Conservation (phyloP, 92 coral and sea anemone species). For the Umimayanthus kanabou region DNA sequence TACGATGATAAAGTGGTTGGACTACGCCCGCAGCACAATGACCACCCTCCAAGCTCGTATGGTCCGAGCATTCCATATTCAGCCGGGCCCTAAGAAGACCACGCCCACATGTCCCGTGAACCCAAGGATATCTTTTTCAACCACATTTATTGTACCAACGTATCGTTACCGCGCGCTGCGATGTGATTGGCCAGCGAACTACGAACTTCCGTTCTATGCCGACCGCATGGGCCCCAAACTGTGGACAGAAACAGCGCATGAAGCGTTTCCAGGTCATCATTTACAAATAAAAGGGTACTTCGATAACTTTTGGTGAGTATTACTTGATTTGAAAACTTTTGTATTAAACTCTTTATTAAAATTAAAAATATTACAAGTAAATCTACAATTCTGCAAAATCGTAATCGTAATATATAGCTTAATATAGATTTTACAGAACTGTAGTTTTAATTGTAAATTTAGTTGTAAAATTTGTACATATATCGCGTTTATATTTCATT, state of each 20-base stretch:
- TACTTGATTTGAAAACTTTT: neutral
- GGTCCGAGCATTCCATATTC: constrained; percentile 19
- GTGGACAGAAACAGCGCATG: constrained; percentile 47
- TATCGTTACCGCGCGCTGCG: neutral
- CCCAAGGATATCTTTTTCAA: constrained; percentile 11
- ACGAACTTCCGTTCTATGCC: constrained; percentile 32
- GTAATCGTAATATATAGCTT: too few species aligned
- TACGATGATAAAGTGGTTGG: constrained; percentile 35
- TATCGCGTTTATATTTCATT: too few species aligned
- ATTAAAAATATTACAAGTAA: too few species aligned
- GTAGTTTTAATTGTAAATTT: too few species aligned
- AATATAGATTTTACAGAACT: too few species aligned
- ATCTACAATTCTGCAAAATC: too few species aligned
- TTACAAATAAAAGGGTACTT: constrained; percentile 37
- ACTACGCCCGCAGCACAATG: constrained; percentile 34
- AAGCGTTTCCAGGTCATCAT: constrained; percentile 52
- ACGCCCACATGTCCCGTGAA: constrained; percentile 36
- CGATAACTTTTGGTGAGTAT: constrained; percentile 37
- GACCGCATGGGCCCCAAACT: constrained; percentile 47
- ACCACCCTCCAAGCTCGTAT: constrained; percentile 35
- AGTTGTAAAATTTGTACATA: too few species aligned
- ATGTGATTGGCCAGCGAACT: constrained; percentile 16
- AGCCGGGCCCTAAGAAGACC: constrained; percentile 41
- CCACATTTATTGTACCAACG: constrained; percentile 14
- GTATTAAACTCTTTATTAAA: too few species aligned